Evolutionary conservation across 2,888 invertebrate genomes (phyloP), one percentile per base, ranked within the genome.

Genomic region (Alitta virens): DNA sequence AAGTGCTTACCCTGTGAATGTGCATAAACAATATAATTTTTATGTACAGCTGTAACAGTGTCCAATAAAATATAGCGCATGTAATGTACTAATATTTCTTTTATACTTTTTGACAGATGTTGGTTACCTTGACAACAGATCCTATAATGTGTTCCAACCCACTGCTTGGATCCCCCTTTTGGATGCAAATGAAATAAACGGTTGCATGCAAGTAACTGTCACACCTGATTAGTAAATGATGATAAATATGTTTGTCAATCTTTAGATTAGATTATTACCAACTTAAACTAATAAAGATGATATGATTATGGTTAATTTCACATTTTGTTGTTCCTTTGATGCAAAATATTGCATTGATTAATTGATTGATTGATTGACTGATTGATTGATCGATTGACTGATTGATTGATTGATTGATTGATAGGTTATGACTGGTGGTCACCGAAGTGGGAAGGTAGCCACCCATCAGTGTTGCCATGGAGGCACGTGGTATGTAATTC

Each of bases 401-500:
- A n/a, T n/a, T n/a, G n/a, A n/a, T 14, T 14, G 50, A 50, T n/a
- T 50, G 50, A 9, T 7, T 16, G 12, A 9, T 40, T 40, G 58
- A 12, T 60, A 80, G 78, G 68, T 79, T 68, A 70, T 74, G n/a
- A 64, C 71, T 23, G 69, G 71, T 38, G 78, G 78, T 1, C 79
- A 80, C 65, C 71, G 63, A 27, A 64, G 49, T 3, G 79, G 77
- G 5, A 70, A 68, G 38, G 72, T 79, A 12, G 78, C 72, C 1
- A 63, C 61, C 12, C 79, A 80, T 61, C 70, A 71, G 18, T 77
- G 80, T 60, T 79, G 79, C 58, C 67, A 67, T 46, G 74, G 75
- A 14, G 71, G 72, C 52, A 79, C 78, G 18, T 79, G 78, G 78
- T 80, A 79, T 62, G 69, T 78, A 27, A 73, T 73, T 67, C 65